Evolutionary conservation across 2,797 vertebrate genomes (phyloP).

Genomic region (Brotula barbata): DNA sequence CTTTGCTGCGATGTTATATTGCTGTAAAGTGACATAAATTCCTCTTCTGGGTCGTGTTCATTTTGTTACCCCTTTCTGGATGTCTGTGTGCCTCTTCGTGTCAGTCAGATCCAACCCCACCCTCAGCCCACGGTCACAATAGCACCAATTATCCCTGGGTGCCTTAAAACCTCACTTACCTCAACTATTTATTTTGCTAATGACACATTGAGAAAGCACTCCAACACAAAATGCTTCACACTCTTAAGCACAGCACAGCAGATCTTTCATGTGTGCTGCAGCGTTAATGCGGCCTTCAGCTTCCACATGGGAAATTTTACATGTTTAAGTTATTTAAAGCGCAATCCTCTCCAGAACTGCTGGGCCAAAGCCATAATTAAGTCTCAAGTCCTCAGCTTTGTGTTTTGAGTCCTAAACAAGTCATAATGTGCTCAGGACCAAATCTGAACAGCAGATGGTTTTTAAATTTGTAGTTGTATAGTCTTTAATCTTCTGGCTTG

Average conservation of each 20-base stretch:
- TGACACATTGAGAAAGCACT: neutral
- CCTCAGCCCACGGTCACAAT: slow-evolving; percentile 24
- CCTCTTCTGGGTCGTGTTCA: neutral
- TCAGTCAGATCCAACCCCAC: slow-evolving; percentile 18
- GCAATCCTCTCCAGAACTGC: too few species aligned
- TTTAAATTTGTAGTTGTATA: too few species aligned
- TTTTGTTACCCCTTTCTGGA: neutral
- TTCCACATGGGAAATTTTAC: too few species aligned
- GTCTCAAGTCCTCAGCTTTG: too few species aligned
- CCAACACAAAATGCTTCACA: neutral
- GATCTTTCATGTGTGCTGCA: neutral
- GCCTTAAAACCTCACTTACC: neutral
- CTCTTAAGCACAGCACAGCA: neutral
- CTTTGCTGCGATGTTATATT: neutral
- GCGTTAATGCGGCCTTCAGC: too few species aligned
- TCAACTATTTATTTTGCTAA: slow-evolving; percentile 4
- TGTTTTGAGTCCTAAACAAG: too few species aligned
- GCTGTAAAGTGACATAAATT: neutral
- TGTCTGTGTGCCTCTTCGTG: neutral
- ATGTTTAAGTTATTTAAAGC: too few species aligned
- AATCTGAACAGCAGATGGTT: too few species aligned
- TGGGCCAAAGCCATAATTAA: too few species aligned
- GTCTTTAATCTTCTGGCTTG: too few species aligned
- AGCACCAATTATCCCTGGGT: slow-evolving; percentile 18
- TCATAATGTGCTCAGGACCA: too few species aligned